phyloP scores from a whole-genome alignment of 2,113 vertebrate species.

The Tursiops truncatus region DNA sequence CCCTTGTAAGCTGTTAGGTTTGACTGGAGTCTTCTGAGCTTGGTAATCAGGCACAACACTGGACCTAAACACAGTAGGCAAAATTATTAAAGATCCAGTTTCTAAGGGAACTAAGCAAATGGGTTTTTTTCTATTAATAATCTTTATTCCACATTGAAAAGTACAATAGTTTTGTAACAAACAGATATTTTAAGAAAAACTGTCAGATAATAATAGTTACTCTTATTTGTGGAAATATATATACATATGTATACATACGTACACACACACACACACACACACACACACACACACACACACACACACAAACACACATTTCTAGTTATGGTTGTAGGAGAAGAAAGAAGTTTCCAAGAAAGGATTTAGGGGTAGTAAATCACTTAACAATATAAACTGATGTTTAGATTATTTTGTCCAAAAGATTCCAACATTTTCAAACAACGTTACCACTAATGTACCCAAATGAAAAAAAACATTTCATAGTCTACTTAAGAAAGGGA shows the following conservation, averaged over 20 bases:
- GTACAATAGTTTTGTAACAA: not conserved
- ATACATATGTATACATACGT: not conserved
- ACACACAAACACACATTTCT: not conserved
- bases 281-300: not conserved
- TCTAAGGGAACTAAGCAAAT: not conserved
- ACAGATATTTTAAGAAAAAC: not conserved
- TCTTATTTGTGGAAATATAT: not conserved
- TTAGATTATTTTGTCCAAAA: slow-evolving; percentile 59
- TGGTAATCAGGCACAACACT: not conserved
- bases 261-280: too few species aligned
- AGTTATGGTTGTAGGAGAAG: not conserved
- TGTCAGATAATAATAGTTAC: not conserved
- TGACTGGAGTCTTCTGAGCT: not conserved
- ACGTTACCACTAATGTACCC: slow-evolving; percentile 31
- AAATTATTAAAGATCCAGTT: not conserved
- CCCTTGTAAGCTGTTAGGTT: not conserved
- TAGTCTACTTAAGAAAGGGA: not conserved
- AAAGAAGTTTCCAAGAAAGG: slow-evolving; percentile 44
- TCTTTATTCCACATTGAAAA: not conserved
- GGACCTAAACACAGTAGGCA: not conserved
- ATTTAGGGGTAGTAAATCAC: slow-evolving; percentile 61
- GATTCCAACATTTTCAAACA: slow-evolving; percentile 55
- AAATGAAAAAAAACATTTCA: slow-evolving; percentile 13
- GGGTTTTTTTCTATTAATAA: not conserved
- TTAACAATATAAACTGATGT: slow-evolving; percentile 51